Conservation (phyloP, 2,888 invertebrate genomes). For the Gnatocerus cornutus region DNA sequence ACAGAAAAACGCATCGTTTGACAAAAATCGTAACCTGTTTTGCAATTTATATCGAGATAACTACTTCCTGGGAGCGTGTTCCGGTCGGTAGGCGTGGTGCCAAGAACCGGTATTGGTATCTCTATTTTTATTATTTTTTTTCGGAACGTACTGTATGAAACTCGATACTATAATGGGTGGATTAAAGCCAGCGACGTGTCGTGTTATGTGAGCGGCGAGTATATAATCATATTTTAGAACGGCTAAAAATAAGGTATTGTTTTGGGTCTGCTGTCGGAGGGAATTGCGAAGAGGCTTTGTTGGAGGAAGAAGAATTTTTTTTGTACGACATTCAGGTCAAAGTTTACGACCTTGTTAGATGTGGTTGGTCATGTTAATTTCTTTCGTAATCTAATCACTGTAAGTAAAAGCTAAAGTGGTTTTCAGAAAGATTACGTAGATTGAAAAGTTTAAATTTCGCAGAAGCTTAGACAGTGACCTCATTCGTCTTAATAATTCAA, state of each 20-base stretch:
- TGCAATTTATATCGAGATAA: constrained; percentile 33
- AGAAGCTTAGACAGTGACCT: too few species aligned
- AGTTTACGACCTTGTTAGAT: neutral
- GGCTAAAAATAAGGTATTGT: constrained; percentile 19
- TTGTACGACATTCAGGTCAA: neutral
- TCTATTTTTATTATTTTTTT: constrained; percentile 5
- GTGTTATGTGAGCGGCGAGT: constrained; percentile 11
- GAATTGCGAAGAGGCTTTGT: neutral
- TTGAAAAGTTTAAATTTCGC: too few species aligned
- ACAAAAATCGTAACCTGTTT: constrained; percentile 32
- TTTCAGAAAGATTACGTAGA: too few species aligned
- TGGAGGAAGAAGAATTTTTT: neutral
- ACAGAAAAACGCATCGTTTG: constrained; percentile 9
- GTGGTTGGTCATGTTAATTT: neutral
- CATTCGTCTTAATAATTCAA: too few species aligned
- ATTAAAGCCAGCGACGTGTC: constrained; percentile 6
- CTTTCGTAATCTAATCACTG: too few species aligned
- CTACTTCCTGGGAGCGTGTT: constrained; percentile 41
- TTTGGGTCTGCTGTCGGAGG: neutral
- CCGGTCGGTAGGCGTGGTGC: constrained; percentile 26
- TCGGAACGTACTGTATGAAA: constrained; percentile 8
- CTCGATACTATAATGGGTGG: constrained; percentile 20
- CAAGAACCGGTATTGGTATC: constrained; percentile 17
- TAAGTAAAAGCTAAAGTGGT: too few species aligned
- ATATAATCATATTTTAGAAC: constrained; percentile 4